Base-by-base conservation (phyloP, 64 coral and sea anemone species). In the Acropora yongei region DNA sequence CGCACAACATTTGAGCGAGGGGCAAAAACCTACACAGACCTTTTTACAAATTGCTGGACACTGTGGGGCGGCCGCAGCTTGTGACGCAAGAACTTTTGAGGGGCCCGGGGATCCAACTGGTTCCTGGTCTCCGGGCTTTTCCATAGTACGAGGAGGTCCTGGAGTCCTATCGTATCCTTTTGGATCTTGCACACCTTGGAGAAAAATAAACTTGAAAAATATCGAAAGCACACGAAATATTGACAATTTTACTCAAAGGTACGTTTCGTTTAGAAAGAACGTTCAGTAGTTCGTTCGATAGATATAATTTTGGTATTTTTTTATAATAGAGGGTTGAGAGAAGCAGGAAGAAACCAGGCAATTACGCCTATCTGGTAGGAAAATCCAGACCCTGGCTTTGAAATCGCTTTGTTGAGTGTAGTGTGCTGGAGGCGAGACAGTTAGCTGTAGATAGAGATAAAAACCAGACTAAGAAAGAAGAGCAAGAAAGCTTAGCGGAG, bases 21-120 rank as follows among this genome's bases (percentile, higher is more conserved):
- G 81, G 20, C 81, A 84, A 48, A 69, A 46, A 45, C 81, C 81
- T 10, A 84, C 81, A 48, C 81, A 84, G 8, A 69, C 20, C 42
- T 20, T 84, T 68, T 47, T 60, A 18, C 81, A 84, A 68, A 84
- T 84, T 44, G 81, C 81, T 2, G 81, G 81, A 48, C 81, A 84
- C 14, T 5, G 6, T 5, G 42, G 13, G 1, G 63, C 3, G 43
- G 63, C 14, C 3, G 60, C 2, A 0, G 41, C 43, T 13, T 44
- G 60, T 84, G 44, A 3, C 49, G 42, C 82, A 3, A 65, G 82
- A 40, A 18, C 17, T 19, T 57, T 57, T 14, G 82, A 65, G 8
- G 63, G 63, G 2, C 63, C 82, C 19, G 82, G 63, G 17, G 61
- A 44, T 44, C 82, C 66, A 1, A 44, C 65, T 30, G 65, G 44